Conservation (phyloP, 2,888 invertebrate species). For the Odontomyia ornata region DNA sequence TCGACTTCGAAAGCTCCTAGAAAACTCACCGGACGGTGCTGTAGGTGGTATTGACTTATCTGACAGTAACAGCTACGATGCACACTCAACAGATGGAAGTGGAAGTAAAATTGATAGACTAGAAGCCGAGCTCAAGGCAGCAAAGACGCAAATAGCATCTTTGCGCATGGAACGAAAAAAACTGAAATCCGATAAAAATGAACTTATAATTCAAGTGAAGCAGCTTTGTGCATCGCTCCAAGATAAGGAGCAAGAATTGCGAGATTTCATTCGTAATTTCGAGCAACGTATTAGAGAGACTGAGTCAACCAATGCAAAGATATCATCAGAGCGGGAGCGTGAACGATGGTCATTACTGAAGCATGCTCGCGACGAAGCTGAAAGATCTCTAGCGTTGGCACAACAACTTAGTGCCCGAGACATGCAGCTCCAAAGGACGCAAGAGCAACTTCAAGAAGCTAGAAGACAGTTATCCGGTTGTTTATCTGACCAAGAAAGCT, state of each 20-base stretch:
- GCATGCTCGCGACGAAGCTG: slow-evolving; percentile 90
- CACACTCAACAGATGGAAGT: slow-evolving; percentile 61
- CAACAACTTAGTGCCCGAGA: slow-evolving; percentile 89
- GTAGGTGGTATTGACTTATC: slow-evolving; percentile 65
- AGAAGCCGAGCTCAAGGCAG: slow-evolving; percentile 62
- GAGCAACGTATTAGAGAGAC: slow-evolving; percentile 88
- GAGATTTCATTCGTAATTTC: slow-evolving; percentile 94
- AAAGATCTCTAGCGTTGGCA: slow-evolving; percentile 84
- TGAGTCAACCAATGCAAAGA: slow-evolving; percentile 71
- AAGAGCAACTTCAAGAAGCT: slow-evolving; percentile 85
- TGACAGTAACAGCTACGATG: slow-evolving; percentile 61
- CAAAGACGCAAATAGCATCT: slow-evolving; percentile 67
- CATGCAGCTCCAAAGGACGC: slow-evolving; percentile 83
- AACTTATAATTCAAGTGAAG: slow-evolving; percentile 92
- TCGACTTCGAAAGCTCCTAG: slow-evolving; percentile 62
- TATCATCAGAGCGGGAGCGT: slow-evolving; percentile 78
- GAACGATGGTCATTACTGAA: slow-evolving; percentile 88
- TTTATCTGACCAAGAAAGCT: slow-evolving; percentile 84
- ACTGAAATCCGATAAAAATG: slow-evolving; percentile 91
- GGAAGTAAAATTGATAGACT: slow-evolving; percentile 66
- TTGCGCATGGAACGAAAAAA: slow-evolving; percentile 90
- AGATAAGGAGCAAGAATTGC: slow-evolving; percentile 91
- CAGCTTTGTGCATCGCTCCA: slow-evolving; percentile 92
- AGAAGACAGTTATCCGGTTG: slow-evolving; percentile 82
- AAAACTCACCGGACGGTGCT: slow-evolving; percentile 70